These are phyloP conservation scores for Cerastis leucographa DNA, from an alignment of 2,888 invertebrate species.

Conservation along the genomic window DNA sequence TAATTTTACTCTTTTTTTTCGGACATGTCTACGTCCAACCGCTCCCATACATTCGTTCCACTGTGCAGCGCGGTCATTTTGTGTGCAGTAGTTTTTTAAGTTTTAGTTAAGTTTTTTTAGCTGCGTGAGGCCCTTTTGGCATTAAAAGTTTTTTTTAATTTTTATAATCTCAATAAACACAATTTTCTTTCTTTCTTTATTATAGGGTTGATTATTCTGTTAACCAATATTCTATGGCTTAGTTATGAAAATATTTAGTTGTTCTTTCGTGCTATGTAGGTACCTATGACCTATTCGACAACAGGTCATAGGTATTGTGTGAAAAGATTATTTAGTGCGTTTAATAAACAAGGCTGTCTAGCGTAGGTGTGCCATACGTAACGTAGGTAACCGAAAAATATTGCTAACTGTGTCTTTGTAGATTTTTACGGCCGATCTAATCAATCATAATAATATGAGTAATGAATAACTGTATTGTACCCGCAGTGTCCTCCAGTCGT, in stretches of 20 bases:
- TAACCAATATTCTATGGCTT: neutral
- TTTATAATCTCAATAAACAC: no score
- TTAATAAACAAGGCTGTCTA: neutral
- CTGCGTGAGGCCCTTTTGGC: no score
- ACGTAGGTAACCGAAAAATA: neutral
- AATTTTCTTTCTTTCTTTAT: neutral
- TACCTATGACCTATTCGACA: neutral
- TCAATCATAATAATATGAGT: no score
- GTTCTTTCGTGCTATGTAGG: neutral
- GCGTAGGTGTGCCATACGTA: neutral
- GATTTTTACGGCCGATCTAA: neutral
- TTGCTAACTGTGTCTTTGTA: neutral
- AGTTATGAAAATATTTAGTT: neutral
- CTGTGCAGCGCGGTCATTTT: no score
- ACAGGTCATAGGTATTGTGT: neutral
- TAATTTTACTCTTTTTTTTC: no score
- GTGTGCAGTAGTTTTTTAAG: no score
- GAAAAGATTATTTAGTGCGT: neutral
- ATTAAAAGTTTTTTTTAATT: no score
- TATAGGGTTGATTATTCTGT: neutral
- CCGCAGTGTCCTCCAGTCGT: neutral
- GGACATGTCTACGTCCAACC: no score
- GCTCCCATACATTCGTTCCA: no score
- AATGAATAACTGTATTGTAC: conserved; percentile 3
- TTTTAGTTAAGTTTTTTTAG: no score